Base-by-base conservation (phyloP, 1,140 invertebrate species). In the Batillaria attramentaria region DNA sequence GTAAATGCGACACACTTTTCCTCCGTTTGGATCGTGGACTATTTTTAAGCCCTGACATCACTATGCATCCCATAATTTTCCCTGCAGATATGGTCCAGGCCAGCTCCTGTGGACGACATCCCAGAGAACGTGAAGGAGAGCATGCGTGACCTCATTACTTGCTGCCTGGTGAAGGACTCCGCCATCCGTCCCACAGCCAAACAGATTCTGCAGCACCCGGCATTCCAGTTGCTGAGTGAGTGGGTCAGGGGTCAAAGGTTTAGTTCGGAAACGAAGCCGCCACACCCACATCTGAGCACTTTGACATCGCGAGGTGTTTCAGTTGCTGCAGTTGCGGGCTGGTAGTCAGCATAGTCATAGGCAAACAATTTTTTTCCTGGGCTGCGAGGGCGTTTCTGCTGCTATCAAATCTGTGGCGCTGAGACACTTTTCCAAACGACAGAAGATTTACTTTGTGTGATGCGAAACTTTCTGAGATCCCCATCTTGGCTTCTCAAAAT, bases 41-140 rank as follows among this genome's bases (percentile, higher is more conserved):
- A n/a, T n/a, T n/a, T n/a, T n/a, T n/a, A n/a, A n/a, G n/a, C n/a
- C n/a, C n/a, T n/a, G n/a, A n/a, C n/a, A n/a, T n/a, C n/a, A n/a
- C n/a, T n/a, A n/a, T n/a, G n/a, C n/a, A n/a, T n/a, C n/a, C 42
- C 37, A 28, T 39, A 8, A 16, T 31, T n/a, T 43, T 37, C 43
- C 66, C 83, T 76, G 37, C 76, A 89, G 87, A 89, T 89, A 42
- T 85, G 80, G n/a, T 72, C 82, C n/a, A 81, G 85, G 18, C 78
- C 83, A 20, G 85, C 88, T 37, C 88, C 88, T 6, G 20, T 87
- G 50, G 80, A 89, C 68, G 88, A 89, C 73, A 82, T 89, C 2
- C 88, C 88, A 41, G 28, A 50, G 0, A 87, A 85, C 73, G 73
- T 89, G 2, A 76, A 74, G 46, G 42, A 35, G 20, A 75, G 77